phyloP scores from a whole-genome alignment of 37 sponge, comb jelly and placozoan species.

The Oscarella lobularis region DNA sequence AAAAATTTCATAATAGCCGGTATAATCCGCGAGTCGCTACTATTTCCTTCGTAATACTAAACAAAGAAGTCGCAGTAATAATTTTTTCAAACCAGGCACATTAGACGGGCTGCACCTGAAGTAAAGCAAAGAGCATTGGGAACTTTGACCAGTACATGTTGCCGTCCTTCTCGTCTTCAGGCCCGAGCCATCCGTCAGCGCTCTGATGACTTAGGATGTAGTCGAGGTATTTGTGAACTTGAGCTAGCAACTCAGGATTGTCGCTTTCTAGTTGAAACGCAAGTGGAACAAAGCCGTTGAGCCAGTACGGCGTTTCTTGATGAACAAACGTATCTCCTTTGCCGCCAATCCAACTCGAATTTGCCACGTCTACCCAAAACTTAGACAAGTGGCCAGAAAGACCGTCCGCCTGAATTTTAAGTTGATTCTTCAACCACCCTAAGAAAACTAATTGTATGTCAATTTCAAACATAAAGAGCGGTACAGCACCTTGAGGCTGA shows the following conservation, averaged over 20 bases:
- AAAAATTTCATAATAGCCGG: constrained; percentile 54
- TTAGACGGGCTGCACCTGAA: too few relatives aligned
- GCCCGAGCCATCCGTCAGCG: constrained; percentile 49
- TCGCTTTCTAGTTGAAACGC: constrained; percentile 63
- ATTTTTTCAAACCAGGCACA: too few relatives aligned
- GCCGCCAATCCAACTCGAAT: constrained; percentile 62
- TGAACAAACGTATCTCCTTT: constrained; percentile 32
- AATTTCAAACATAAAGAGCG: neutral
- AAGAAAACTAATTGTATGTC: neutral
- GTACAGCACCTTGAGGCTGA: constrained; percentile 29
- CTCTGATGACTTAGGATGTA: constrained; percentile 50
- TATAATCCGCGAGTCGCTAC: constrained; percentile 20
- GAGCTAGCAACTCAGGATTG: constrained; percentile 8
- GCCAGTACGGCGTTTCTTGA: constrained; percentile 67
- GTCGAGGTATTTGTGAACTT: constrained; percentile 23
- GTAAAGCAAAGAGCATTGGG: constrained; percentile 28
- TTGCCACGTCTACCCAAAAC: constrained; percentile 60
- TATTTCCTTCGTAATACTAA: constrained; percentile 54
- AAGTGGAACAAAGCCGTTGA: constrained; percentile 63
- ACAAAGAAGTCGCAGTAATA: too few relatives aligned
- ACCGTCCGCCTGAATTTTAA: constrained; percentile 37
- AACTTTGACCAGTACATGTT: constrained; percentile 61
- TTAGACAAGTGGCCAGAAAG: constrained; percentile 52
- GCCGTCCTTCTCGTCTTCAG: constrained; percentile 39
- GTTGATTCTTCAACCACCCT: constrained; percentile 51